A percentile compares a stretch with the other conserved stretches of the same genome.
phyloP scores from a whole-genome alignment of 1,140 invertebrate genomes.

The Pantala flavescens region DNA sequence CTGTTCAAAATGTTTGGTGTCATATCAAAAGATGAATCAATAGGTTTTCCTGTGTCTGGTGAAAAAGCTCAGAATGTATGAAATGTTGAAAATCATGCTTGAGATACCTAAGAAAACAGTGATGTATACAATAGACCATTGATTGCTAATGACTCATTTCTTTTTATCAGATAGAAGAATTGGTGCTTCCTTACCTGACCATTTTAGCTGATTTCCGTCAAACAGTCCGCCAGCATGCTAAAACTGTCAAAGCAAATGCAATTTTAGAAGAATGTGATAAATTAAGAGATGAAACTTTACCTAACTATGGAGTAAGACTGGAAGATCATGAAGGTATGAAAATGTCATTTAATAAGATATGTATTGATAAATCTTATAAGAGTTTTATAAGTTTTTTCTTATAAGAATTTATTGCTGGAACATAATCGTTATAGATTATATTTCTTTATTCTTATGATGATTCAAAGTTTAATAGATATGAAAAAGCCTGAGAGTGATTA shows the following conservation, averaged over 20 bases:
- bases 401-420: no score
- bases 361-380: background rate
- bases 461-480: no score
- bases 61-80: slow-evolving; percentile 42
- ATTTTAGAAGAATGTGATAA: slow-evolving; percentile 82
- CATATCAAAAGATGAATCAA: slow-evolving; percentile 53
- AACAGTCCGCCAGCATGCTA: slow-evolving; percentile 63
- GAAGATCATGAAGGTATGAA: slow-evolving; percentile 71
- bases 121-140: no score
- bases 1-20: slow-evolving; percentile 84
- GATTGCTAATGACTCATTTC: no score
- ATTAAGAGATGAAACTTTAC: slow-evolving; percentile 77
- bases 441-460: no score
- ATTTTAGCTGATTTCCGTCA: slow-evolving; percentile 80
- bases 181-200: slow-evolving; percentile 78
- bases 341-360: background rate
- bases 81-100: slow-evolving; percentile 19
- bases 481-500: no score
- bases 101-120: no score
- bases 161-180: slow-evolving; percentile 53
- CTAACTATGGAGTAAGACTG: slow-evolving; percentile 82
- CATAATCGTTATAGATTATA: no score
- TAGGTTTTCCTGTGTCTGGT: slow-evolving; percentile 63
- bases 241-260: slow-evolving; percentile 53
- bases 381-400: background rate